phyloP scores from a whole-genome alignment of 2,113 vertebrate species.

The Apteryx owenii region DNA sequence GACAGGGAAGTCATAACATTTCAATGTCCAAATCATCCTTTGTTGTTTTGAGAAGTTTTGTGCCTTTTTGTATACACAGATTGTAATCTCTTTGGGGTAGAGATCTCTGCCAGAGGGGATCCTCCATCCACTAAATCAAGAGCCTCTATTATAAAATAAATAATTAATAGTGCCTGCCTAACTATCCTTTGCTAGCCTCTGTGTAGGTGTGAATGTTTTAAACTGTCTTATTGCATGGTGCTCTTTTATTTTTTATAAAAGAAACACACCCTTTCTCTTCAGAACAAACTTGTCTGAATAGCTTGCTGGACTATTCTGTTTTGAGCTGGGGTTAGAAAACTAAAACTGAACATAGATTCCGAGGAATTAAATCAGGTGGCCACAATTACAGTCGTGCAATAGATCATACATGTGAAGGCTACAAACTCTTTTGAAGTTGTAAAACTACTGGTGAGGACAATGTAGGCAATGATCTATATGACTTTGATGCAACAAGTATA shows the following conservation, averaged over 20 bases:
- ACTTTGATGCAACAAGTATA: not conserved
- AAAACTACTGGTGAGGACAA: not conserved
- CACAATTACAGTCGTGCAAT: not conserved
- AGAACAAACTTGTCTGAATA: not conserved
- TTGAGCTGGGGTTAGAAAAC: not conserved
- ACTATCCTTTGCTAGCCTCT: not conserved
- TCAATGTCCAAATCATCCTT: not conserved
- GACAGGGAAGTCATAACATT: not conserved
- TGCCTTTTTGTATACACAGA: not conserved
- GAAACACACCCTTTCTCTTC: not conserved
- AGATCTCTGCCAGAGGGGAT: not conserved
- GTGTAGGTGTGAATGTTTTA: not conserved
- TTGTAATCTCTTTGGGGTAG: not conserved
- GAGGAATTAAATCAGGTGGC: not conserved
- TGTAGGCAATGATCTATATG: not conserved
- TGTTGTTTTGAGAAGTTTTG: slow-evolving; percentile 14
- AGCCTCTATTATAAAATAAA: not conserved
- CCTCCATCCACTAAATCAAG: not conserved
- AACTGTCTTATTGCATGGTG: not conserved
- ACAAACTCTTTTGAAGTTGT: not conserved
- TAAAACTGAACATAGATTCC: not conserved
- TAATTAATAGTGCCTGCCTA: not conserved
- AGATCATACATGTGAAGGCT: not conserved
- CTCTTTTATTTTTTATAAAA: not conserved
- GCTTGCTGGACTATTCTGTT: not conserved